Evolutionary conservation across 2,113 vertebrate genomes (phyloP), one percentile per base, ranked within the genome.

Genomic region (Nannobrachium achirus): DNA sequence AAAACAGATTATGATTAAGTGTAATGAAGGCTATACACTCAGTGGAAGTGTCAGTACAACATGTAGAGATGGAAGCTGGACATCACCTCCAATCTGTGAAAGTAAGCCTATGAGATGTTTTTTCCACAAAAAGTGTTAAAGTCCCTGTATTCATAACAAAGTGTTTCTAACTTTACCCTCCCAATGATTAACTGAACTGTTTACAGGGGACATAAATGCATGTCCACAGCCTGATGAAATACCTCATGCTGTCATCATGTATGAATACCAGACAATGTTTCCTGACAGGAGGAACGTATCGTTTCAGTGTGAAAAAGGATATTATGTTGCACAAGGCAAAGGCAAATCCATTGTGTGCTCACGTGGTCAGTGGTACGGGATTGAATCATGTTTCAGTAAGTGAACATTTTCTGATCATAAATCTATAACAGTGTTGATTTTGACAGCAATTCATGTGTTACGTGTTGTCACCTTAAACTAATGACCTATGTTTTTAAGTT

Each of bases 281-380:
- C 14, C 41, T 45, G 16, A 0, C 3, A 0, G 0, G 58, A 44
- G 70, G 20, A 0, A 0, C 0, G 10, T 86, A 1, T 0, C 1
- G 4, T 89, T 83, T 51, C 2, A 63, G 3, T 89, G 87, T 78
- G 33, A 76, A 61, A 13, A 70, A 7, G 78, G 73, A 45, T 81
- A 63, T 10, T 18, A 33, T 19, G 6, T 39, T 42, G 16, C 18
- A 20, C 0, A 0, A 8, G 0, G 7, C 0, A 9, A 1, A 9
- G 0, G 9, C 1, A 52, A n/a, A 56, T 1, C 2, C 0, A 19
- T 82, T 6, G 0, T 5, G 3, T 88, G 83, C 41, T 0, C 2
- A 0, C 0, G 0, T 52, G 40, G 65, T 51, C 1, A 0, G 2
- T 86, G 84, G 84, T 45, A 1, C 0, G 0, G 3, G 19, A 13